Evolutionary conservation across 2,888 invertebrate species (phyloP), one percentile per base, ranked within the genome.

Genomic region (Nomada ferruginata): DNA sequence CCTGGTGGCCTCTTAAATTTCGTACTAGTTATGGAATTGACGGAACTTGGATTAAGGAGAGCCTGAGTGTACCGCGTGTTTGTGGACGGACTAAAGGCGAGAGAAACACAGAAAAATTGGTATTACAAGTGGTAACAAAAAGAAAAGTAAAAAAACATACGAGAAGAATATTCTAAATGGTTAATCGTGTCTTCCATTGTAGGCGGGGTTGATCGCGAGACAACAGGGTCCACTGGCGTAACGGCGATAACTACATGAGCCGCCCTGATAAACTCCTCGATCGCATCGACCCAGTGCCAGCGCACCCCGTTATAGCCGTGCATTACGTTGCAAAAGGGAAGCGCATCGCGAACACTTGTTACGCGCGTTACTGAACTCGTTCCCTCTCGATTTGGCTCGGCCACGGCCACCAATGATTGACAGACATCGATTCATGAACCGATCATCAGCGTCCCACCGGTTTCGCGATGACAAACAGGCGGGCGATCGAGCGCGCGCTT

Each of bases 301-400:
- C 83, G 75, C 26, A 26, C 77, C 59, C 85, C 89, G 87, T 86
- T 87, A 23, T 85, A 75, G 42, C 64, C 81, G 66, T 26, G 60
- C 79, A 77, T 87, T 86, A 86, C 82, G 83, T 88, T 75, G 81
- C 57, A 57, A 60, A 74, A 64, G 76, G 64, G 65, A 78, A 79
- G 18, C 52, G 61, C 53, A 70, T 76, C 53, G 76, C 60, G 61
- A 82, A 88, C 87, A 87, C 72, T 87, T 88, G 84, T 86, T 83
- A 63, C 71, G 36, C 68, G 57, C 60, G 60, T 52, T 65, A 60
- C 77, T 55, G 57, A 76, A 66, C 64, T 57, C 73, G 55, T 69
- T 71, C 71, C 63, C 50, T 64, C 57, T 72, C 68, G 69, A 76
- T 82, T 73, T 84, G 85, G 63, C 82, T 70, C 64, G 74, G 44